Evolutionary conservation across 1,140 invertebrate species (phyloP).

Genomic region (Zophobas morio): DNA sequence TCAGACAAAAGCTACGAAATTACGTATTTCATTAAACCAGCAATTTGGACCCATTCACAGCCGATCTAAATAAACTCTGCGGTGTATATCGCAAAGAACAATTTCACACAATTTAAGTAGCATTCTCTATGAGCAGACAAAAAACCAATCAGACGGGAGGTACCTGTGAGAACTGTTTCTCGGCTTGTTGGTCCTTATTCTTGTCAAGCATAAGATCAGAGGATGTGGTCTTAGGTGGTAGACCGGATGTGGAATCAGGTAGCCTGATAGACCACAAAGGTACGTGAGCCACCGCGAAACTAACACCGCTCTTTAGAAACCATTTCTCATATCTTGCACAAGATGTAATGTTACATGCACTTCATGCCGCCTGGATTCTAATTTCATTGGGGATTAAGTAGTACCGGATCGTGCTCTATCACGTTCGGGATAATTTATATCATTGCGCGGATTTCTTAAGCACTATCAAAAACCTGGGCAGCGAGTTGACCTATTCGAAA

Average conservation of each 20-base stretch:
- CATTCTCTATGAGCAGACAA: constrained; percentile 50
- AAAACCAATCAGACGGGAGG: constrained; percentile 57
- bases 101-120: constrained; percentile 62
- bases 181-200: constrained; percentile 34
- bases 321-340: constrained; percentile 41
- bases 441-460: constrained; percentile 5
- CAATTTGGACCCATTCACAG: constrained; percentile 52
- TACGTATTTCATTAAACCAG: constrained; percentile 52
- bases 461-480: not conserved
- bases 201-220: constrained; percentile 46
- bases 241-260: constrained; percentile 65
- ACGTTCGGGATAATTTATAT: constrained; percentile 25
- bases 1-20: constrained; percentile 36
- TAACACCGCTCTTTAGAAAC: constrained; percentile 52
- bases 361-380: constrained; percentile 29
- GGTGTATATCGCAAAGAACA: constrained; percentile 57
- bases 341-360: constrained; percentile 27
- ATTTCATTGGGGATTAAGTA: constrained; percentile 6
- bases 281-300: constrained; percentile 60
- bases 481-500: too few species aligned
- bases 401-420: constrained; percentile 23
- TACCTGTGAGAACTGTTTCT: constrained; percentile 59
- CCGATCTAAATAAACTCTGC: constrained; percentile 56
- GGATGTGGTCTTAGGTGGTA: constrained; percentile 60
- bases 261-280: constrained; percentile 57